Base-by-base conservation (phyloP, 30 jellyfish, hydroid and myxozoan genomes). In the Pelagia noctiluca region DNA sequence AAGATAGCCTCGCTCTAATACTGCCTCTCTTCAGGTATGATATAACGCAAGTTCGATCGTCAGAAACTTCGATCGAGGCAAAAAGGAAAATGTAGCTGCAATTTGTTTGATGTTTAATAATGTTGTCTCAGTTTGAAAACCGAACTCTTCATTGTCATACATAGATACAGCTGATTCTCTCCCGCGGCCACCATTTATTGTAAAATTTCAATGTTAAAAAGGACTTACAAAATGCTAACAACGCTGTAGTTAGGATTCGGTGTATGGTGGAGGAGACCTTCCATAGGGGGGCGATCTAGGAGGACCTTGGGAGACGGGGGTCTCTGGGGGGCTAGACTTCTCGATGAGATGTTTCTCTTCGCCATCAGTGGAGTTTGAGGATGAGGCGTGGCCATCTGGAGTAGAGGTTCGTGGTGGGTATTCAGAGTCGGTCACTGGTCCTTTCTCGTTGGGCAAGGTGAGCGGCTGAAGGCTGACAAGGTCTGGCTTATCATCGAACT, bases 331-430 rank as follows among this genome's bases (percentile, higher is more conserved):
- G 36, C 78, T 71, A 33, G 78, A 76, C 26, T 74, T 60, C 11
- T 72, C 87, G 18, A 93, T 62, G 13, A 66, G 94, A n/a, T 85
- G 92, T 35, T 82, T 87, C 25, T 93, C 98, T 35, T 93, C 98
- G 13, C 80, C 80, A 28, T 88, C 98, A 13, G 96, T 86, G 23
- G 98, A 86, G 29, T 37, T 89, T 11, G 93, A 76, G n/a, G 98
- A 86, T 3, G 98, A 92, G 29, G 84, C 96, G 23, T 91, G 73
- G 0, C 96, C 93, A 8, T 93, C 98, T 5, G 98, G 96, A 5
- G 98, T 84, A 1, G 91, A 88, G 3, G 92, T 63, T 21, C 97
- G 94, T 47, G 98, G 98, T 47, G 76, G 96, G 61, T 87, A 93
- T 19, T 91, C 94, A 23, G 89, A 18, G 33, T 50, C 50, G 19